These are phyloP conservation scores for Sphaerophoria rueppellii DNA, from an alignment of 2,888 invertebrate species.

Conservation along the genomic window DNA sequence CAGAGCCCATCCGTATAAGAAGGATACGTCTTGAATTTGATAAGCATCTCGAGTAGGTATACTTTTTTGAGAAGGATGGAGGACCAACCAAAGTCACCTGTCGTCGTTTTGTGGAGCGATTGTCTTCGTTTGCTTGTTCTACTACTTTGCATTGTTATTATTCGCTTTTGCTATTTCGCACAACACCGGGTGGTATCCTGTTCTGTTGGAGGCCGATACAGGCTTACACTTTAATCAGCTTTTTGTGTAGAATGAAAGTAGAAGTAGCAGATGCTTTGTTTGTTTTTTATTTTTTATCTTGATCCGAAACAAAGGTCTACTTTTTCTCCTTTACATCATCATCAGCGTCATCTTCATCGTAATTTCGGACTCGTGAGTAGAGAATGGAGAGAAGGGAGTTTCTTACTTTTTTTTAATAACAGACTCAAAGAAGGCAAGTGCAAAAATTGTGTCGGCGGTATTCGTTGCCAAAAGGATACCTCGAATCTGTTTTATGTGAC, in stretches of 20 bases:
- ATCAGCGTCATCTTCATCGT: conserved; percentile 14
- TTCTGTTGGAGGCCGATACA: conserved; percentile 57
- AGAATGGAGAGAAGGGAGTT: background rate
- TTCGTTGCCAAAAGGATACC: conserved; percentile 38
- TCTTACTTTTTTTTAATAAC: conserved; percentile 51
- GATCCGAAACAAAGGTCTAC: conserved; percentile 8
- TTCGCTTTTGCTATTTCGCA: conserved; percentile 26
- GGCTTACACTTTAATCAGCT: conserved; percentile 65
- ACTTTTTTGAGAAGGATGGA: too few species aligned
- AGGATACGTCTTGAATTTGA: conserved; percentile 60
- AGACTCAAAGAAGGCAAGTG: conserved; percentile 42
- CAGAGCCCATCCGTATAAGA: conserved; percentile 10
- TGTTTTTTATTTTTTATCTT: conserved; percentile 21
- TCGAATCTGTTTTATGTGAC: conserved; percentile 61
- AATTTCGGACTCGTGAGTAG: conserved; percentile 11
- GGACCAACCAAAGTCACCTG: conserved; percentile 57
- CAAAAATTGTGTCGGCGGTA: conserved; percentile 38
- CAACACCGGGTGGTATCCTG: conserved; percentile 49
- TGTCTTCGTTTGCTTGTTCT: conserved; percentile 18
- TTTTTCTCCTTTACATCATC: conserved; percentile 32
- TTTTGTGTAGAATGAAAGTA: conserved; percentile 57
- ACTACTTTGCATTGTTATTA: background rate
- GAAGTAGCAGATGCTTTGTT: conserved; percentile 62
- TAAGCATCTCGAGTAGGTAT: conserved; percentile 36
- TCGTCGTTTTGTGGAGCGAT: conserved; percentile 47